Evolutionary conservation across 2,113 vertebrate species (phyloP).

Genomic region (Brienomyrus brachyistius): DNA sequence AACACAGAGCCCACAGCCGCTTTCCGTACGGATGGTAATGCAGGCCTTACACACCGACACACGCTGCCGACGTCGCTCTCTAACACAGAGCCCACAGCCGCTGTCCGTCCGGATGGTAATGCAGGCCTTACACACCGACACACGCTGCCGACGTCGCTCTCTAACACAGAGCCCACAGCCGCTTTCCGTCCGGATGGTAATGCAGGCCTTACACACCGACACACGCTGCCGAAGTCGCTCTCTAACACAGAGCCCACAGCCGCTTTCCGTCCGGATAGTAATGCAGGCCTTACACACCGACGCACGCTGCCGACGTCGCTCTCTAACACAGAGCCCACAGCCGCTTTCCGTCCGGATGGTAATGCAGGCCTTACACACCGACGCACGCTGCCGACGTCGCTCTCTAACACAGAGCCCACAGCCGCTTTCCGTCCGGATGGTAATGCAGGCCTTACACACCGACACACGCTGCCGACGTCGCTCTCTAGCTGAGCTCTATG

Average conservation of each 20-base stretch:
- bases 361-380: no score
- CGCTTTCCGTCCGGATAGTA: no score
- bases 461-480: no score
- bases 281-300: no score
- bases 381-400: no score
- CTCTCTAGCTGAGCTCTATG: background rate
- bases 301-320: no score
- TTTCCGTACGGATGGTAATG: background rate
- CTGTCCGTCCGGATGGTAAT: background rate
- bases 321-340: no score
- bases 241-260: background rate
- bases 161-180: background rate
- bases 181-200: background rate
- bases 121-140: background rate
- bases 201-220: background rate
- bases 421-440: no score
- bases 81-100: background rate
- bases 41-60: background rate
- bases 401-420: no score
- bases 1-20: background rate
- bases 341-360: no score
- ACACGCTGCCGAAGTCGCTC: no score
- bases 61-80: background rate
- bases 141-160: background rate
- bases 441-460: no score